Percentiles rank a stretch among this genome's conserved stretches.
Evolutionary conservation across 2,113 vertebrate genomes (phyloP).

Genomic region (Varanus komodoensis): DNA sequence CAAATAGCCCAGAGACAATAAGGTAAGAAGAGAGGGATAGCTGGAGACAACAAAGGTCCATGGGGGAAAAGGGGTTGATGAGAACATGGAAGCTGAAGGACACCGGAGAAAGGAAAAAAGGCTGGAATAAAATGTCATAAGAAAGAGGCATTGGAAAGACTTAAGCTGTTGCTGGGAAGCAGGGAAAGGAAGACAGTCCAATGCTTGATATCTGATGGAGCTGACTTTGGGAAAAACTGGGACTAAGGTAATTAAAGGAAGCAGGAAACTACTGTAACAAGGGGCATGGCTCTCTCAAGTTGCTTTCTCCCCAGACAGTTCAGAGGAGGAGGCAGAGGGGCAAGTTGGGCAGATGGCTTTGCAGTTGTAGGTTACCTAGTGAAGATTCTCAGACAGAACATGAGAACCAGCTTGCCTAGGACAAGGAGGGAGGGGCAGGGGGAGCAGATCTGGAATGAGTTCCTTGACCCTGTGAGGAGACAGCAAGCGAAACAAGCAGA

Average conservation of each 20-base stretch:
- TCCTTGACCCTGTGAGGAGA: no score
- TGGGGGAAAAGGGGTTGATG: neutral
- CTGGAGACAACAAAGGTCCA: neutral
- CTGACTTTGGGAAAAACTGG: neutral
- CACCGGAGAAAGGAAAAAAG: neutral
- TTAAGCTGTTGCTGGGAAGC: neutral
- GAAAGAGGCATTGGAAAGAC: neutral
- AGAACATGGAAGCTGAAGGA: neutral
- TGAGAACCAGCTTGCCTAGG: no score
- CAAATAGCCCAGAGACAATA: neutral
- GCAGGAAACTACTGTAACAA: neutral
- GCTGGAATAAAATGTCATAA: neutral
- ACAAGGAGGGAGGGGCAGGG: no score
- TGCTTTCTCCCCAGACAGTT: no score
- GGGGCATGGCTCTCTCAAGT: no score
- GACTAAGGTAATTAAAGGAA: neutral
- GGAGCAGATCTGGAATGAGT: no score
- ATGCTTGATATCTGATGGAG: neutral
- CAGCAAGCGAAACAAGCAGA: no score
- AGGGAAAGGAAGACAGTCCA: neutral
- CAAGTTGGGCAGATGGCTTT: no score
- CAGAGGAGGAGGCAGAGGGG: no score
- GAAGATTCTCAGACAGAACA: no score
- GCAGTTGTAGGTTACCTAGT: no score
- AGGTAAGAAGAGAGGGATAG: neutral